These are phyloP conservation scores for Myanophis thanlyinensis DNA, from an alignment of 2,113 vertebrate species.

Conservation along the genomic window DNA sequence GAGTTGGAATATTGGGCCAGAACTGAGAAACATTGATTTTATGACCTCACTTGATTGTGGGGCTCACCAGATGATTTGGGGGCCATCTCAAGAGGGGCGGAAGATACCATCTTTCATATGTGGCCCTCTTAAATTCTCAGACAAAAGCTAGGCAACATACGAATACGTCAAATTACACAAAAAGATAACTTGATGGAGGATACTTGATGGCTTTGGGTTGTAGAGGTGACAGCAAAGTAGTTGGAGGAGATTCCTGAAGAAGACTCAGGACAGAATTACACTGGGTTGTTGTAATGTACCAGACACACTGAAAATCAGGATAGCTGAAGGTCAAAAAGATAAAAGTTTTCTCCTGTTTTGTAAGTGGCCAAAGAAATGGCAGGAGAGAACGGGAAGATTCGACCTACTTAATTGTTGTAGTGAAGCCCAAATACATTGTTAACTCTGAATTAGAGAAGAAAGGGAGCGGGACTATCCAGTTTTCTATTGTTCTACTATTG, in stretches of 20 bases:
- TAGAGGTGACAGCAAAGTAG: not conserved
- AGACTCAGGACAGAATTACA: not conserved
- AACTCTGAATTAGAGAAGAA: not conserved
- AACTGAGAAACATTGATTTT: not conserved
- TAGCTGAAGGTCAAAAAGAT: not conserved
- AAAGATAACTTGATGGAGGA: not conserved
- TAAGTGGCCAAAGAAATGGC: not conserved
- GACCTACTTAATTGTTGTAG: not conserved
- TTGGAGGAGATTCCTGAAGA: not conserved
- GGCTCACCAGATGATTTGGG: not conserved
- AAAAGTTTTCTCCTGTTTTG: not conserved
- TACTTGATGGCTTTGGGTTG: not conserved
- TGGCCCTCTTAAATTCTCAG: not conserved
- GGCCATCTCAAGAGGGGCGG: not conserved
- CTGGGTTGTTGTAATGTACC: not conserved
- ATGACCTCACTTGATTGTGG: not conserved
- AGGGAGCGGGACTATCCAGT: not conserved
- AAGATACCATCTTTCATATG: not conserved
- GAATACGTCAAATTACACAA: not conserved
- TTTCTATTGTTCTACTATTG: too few relatives aligned
- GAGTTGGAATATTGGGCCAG: not conserved
- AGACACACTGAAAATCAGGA: not conserved
- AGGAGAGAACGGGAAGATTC: not conserved
- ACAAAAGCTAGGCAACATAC: not conserved
- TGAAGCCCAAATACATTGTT: not conserved